Conservation (phyloP, 2,888 invertebrate species). For the Agrochola litura region DNA sequence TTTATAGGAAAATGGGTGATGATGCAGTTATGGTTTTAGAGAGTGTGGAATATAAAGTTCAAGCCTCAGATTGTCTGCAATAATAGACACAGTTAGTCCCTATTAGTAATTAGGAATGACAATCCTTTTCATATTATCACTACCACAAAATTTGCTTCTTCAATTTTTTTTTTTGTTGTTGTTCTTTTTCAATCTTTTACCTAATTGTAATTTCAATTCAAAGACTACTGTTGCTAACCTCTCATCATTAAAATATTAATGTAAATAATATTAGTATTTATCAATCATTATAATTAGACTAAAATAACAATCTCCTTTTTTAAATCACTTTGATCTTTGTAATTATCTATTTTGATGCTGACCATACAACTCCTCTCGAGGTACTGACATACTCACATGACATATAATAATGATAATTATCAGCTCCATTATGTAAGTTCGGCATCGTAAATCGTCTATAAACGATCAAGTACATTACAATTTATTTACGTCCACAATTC, state of each 20-base stretch:
- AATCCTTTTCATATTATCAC: neutral
- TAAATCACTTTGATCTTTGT: neutral
- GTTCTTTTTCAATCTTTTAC: no score
- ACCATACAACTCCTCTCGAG: neutral
- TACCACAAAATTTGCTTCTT: no score
- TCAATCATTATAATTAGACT: neutral
- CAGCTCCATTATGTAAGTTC: slow-evolving; percentile 27
- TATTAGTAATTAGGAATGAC: neutral
- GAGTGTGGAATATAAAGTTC: neutral
- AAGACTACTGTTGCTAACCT: neutral
- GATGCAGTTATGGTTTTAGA: neutral
- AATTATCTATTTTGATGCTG: neutral
- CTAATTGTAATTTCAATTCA: neutral
- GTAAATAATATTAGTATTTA: neutral
- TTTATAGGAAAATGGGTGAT: slow-evolving; percentile 42
- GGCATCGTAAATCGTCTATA: slow-evolving; percentile 33
- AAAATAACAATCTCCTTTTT: neutral
- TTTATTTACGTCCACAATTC: slow-evolving; percentile 55
- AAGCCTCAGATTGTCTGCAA: neutral
- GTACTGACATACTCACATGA: neutral
- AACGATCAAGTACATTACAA: slow-evolving; percentile 30
- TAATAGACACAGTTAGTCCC: neutral
- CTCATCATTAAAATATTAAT: neutral
- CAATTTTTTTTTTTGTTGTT: no score
- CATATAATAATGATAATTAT: slow-evolving; percentile 10